Conservation (phyloP, 2,113 vertebrate species). For the Spea bombifrons region DNA sequence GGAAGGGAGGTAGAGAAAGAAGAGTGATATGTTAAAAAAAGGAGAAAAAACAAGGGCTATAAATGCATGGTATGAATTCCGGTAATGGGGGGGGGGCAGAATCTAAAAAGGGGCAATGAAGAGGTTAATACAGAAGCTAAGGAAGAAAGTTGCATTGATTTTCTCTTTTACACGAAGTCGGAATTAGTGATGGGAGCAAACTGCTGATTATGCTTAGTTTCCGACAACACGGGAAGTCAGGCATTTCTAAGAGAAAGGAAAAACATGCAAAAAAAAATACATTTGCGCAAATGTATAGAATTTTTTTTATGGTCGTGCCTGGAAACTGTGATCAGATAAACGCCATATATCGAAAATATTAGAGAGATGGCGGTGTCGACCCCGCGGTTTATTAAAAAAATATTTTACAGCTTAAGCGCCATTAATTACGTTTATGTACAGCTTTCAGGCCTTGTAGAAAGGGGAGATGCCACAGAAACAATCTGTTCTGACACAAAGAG, state of each 20-base stretch:
- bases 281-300: neutral
- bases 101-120: neutral
- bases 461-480: too few species aligned
- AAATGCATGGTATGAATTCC: neutral
- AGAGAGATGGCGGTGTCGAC: too few species aligned
- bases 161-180: constrained; percentile 21
- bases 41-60: constrained; percentile 25
- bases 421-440: too few species aligned
- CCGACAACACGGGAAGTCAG: constrained; percentile 33
- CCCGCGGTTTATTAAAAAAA: too few species aligned
- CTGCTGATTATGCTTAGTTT: constrained; percentile 23
- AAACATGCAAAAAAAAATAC: neutral
- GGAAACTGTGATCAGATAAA: too few species aligned
- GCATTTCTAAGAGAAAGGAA: constrained; percentile 16
- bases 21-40: constrained; percentile 8
- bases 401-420: too few species aligned
- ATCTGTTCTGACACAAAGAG: too few species aligned
- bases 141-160: constrained; percentile 30
- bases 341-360: too few species aligned
- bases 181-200: constrained; percentile 13
- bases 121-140: constrained; percentile 21
- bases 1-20: constrained; percentile 23
- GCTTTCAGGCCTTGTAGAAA: too few species aligned
- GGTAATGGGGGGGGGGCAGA: neutral
- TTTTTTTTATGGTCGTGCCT: too few species aligned